Evolutionary conservation across 2,797 vertebrate genomes (phyloP).

Genomic region (Cetoscarus ocellatus): DNA sequence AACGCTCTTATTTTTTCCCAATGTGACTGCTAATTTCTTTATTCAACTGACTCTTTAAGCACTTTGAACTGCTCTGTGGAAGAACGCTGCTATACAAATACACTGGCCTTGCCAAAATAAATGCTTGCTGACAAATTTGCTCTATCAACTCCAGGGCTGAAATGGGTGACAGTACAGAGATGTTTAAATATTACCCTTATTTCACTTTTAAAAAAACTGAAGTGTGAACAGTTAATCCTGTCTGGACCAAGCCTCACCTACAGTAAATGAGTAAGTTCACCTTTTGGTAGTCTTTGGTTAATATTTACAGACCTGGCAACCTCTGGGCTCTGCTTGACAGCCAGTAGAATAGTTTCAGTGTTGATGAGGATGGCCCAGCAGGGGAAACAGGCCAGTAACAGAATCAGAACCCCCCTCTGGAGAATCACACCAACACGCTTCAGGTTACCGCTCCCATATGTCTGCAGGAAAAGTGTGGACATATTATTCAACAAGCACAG

Average conservation of each 20-base stretch:
- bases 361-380: constrained; percentile 96
- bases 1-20: too few relatives aligned
- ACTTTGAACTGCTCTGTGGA: too few relatives aligned
- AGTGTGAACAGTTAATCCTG: neutral
- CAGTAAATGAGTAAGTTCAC: neutral
- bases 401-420: constrained; percentile 89
- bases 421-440: constrained; percentile 92
- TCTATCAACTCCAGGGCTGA: too few relatives aligned
- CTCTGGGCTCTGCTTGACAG: constrained; percentile 84
- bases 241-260: neutral
- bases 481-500: constrained; percentile 9
- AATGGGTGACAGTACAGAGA: neutral
- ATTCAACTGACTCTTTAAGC: too few relatives aligned
- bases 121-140: too few relatives aligned
- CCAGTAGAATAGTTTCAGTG: constrained; percentile 88
- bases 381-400: constrained; percentile 92
- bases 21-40: too few relatives aligned
- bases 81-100: too few relatives aligned
- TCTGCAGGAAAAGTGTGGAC: constrained; percentile 76
- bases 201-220: neutral
- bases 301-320: constrained; percentile 86
- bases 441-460: constrained; percentile 90
- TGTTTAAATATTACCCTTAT: neutral
- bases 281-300: neutral
- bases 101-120: too few relatives aligned